These are phyloP conservation scores for Aleiodes sp. DNA, from an alignment of 1,140 invertebrate species.

Conservation along the genomic window DNA sequence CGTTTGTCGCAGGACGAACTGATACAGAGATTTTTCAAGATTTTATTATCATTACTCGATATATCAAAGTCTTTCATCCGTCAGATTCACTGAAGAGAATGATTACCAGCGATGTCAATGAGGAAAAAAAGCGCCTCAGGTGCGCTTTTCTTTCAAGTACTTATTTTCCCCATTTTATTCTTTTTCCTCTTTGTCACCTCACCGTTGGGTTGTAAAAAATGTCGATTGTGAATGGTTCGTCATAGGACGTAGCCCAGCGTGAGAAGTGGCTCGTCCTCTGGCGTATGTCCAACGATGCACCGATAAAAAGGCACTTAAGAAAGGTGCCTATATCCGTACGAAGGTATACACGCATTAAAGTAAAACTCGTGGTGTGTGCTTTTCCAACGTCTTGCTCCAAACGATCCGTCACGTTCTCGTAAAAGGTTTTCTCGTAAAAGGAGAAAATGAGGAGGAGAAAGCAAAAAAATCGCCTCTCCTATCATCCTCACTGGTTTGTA, in stretches of 20 bases:
- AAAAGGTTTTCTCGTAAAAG: background rate
- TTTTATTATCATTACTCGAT: background rate
- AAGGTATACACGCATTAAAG: background rate
- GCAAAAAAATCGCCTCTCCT: background rate
- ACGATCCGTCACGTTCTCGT: conserved; percentile 4
- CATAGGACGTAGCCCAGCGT: conserved; percentile 28
- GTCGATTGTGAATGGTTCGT: conserved; percentile 1
- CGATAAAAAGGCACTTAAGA: conserved; percentile 48
- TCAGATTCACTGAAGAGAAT: background rate
- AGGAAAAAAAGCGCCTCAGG: conserved; percentile 12
- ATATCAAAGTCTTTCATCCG: background rate
- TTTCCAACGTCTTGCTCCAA: background rate
- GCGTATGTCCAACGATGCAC: conserved; percentile 40
- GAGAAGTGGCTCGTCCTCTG: conserved; percentile 39
- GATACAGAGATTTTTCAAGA: conserved; percentile 6
- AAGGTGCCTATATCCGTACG: conserved; percentile 35
- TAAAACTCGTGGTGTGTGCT: background rate
- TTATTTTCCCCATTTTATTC: conserved; percentile 14
- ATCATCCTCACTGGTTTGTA: no score
- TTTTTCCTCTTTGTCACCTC: background rate
- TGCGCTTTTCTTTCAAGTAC: no score
- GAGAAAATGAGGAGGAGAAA: background rate
- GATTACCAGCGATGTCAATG: conserved; percentile 9
- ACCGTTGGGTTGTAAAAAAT: background rate
- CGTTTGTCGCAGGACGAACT: conserved; percentile 28